Conservation (phyloP, 1,140 invertebrate genomes). For the Drosophila punjabiensis region DNA sequence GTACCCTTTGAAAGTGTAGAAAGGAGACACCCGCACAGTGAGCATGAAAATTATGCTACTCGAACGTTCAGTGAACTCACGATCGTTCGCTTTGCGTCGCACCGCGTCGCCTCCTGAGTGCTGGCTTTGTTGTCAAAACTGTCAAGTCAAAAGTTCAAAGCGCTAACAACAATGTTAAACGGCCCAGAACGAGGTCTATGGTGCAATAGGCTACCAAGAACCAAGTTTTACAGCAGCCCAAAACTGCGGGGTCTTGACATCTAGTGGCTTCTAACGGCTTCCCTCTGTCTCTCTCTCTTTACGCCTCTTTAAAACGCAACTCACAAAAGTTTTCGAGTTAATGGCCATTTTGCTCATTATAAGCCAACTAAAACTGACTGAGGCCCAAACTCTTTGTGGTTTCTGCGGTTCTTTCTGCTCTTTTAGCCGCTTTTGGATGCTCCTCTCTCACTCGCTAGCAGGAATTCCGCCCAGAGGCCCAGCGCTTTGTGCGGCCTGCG, state of each 20-base stretch:
- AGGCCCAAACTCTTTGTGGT: constrained; percentile 70
- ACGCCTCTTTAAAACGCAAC: constrained; percentile 61
- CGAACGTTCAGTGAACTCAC: constrained; percentile 74
- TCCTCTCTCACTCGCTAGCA: constrained; percentile 10
- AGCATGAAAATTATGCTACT: constrained; percentile 45
- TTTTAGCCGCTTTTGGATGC: too few relatives aligned
- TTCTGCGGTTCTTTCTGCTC: constrained; percentile 55
- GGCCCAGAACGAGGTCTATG: constrained; percentile 65
- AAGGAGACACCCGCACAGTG: constrained; percentile 53
- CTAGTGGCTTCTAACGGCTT: constrained; percentile 34
- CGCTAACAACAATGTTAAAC: constrained; percentile 52
- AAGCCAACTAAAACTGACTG: constrained; percentile 74
- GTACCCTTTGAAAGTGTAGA: constrained; percentile 8
- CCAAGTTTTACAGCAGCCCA: constrained; percentile 53
- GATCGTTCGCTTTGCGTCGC: constrained; percentile 46
- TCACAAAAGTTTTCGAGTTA: constrained; percentile 72
- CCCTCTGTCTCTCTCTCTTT: background rate
- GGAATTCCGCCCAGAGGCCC: constrained; percentile 5
- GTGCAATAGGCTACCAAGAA: constrained; percentile 72
- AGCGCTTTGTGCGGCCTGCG: constrained; percentile 27
- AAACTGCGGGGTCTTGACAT: constrained; percentile 54
- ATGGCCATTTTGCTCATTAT: constrained; percentile 79
- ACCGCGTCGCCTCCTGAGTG: constrained; percentile 11
- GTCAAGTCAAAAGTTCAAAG: constrained; percentile 75
- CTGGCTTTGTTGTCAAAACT: constrained; percentile 59